Percentiles rank a stretch among this genome's conserved stretches.
Conservation (phyloP, 2,888 invertebrate species). For the Cephus rjabovi region DNA sequence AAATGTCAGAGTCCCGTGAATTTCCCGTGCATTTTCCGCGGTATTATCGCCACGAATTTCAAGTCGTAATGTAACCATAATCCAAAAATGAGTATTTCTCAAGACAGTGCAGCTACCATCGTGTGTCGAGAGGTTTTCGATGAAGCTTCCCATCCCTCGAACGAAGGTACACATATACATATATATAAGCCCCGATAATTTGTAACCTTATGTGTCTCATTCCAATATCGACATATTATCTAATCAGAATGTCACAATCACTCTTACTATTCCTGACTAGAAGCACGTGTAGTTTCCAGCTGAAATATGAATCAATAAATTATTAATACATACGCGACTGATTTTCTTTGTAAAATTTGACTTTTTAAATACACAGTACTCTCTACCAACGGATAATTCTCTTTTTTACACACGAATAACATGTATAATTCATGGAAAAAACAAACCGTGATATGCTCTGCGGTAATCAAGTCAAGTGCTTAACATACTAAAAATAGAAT, state of each 20-base stretch:
- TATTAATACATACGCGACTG: background rate
- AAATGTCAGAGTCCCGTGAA: conserved; percentile 33
- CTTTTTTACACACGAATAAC: background rate
- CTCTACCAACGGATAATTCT: background rate
- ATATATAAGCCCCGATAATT: background rate
- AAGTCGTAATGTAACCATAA: conserved; percentile 27
- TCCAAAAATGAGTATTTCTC: conserved; percentile 59
- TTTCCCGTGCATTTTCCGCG: conserved; percentile 14
- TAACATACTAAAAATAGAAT: background rate
- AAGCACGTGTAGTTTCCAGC: background rate
- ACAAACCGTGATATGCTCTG: background rate
- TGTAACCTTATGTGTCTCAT: background rate
- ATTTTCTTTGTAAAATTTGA: background rate
- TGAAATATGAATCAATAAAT: background rate
- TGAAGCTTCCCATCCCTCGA: conserved; percentile 84
- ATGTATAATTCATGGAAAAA: background rate
- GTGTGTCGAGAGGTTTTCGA: conserved; percentile 88
- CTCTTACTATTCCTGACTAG: background rate
- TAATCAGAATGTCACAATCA: background rate
- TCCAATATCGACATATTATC: background rate
- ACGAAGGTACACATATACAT: conserved; percentile 75
- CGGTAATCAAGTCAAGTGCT: background rate
- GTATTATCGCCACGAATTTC: conserved; percentile 19
- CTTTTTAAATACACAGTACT: background rate
- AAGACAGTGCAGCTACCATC: conserved; percentile 69